phyloP scores from a whole-genome alignment of 30 jellyfish, hydroid and myxozoan species.

The Clytia hemisphaerica region DNA sequence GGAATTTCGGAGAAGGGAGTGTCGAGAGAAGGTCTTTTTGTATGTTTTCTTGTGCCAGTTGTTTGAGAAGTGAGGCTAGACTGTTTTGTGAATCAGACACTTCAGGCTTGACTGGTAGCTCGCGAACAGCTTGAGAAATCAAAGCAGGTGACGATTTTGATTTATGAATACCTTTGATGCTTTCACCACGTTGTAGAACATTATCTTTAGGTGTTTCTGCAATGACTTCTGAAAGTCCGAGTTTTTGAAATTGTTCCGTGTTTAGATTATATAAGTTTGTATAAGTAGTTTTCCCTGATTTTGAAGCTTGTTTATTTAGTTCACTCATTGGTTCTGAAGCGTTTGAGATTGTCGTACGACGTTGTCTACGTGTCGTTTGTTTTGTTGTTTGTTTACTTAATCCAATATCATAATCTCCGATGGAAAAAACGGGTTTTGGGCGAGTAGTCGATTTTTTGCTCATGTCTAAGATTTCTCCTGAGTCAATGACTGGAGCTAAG shows the following conservation, averaged over 20 bases:
- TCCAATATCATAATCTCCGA: not conserved
- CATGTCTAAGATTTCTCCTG: slow-evolving; percentile 9
- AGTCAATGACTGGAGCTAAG: slow-evolving; percentile 25
- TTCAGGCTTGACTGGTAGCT: slow-evolving; percentile 36
- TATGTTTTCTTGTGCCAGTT: slow-evolving; percentile 40
- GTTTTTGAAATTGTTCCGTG: no score
- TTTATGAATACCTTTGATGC: slow-evolving; percentile 24
- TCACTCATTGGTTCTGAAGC: slow-evolving; percentile 13
- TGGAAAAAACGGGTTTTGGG: not conserved
- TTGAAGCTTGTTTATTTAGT: no score
- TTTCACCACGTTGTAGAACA: no score
- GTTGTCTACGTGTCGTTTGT: not conserved
- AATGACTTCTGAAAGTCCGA: no score
- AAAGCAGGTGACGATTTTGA: slow-evolving; percentile 81
- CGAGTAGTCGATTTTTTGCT: no score
- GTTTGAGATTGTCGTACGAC: slow-evolving; percentile 32
- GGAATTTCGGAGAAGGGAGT: slow-evolving; percentile 78
- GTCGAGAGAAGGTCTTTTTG: slow-evolving; percentile 49
- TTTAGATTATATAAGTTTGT: no score
- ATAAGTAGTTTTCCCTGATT: no score
- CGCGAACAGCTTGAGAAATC: slow-evolving; percentile 61
- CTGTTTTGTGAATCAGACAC: not conserved
- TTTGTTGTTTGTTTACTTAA: not conserved
- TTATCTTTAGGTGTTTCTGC: no score
- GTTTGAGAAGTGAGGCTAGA: slow-evolving; percentile 49